Evolutionary conservation across 2,113 vertebrate genomes (phyloP), one percentile per base, ranked within the genome.

Genomic region (Hystrix cristata): DNA sequence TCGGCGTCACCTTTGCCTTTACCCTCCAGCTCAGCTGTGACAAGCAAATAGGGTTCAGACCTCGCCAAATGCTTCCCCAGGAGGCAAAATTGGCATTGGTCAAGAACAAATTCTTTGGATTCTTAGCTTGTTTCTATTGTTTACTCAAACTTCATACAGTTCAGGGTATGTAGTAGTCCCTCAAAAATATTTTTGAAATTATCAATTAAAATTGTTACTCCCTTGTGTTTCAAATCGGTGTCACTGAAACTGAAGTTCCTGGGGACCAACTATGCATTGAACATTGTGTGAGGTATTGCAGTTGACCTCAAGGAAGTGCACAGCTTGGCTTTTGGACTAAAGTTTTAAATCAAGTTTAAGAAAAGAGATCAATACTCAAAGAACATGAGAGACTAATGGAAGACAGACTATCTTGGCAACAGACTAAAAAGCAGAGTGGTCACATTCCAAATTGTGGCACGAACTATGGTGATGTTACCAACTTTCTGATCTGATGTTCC

Each of bases 301-400:
- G 15, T 53, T 83, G 43, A 84, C 38, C 27, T 84, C 72, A 64
- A 90, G 91, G 51, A 96, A 95, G 15, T n/a, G 0, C 60, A 29
- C 10, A 51, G 25, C 21, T 94, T 96, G 69, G 23, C 81, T 97
- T 95, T 83, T 85, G 64, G n/a, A 83, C 19, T 48, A 64, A 92
- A 60, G 14, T 90, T 97, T 96, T 88, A 92, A 92, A 94, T 96
- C 92, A 96, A 87, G 19, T 94, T 95, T 60, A 21, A 86, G 48
- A 81, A 51, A 55, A 62, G 80, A 93, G 87, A 59, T 72, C 53
- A 71, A 78, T 90, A 94, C 55, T 94, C 83, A 59, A 91, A 71
- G 74, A 91, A 69, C 48, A 82, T 14, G 5, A 69, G 34, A 34
- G 55, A 46, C 53, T 90, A 78, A 95, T 18, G 12, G 38, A 96